Percentiles rank a stretch among this genome's conserved stretches.
phyloP scores from a whole-genome alignment of 92 coral and sea anemone species.

The Zoanthus gigantus region DNA sequence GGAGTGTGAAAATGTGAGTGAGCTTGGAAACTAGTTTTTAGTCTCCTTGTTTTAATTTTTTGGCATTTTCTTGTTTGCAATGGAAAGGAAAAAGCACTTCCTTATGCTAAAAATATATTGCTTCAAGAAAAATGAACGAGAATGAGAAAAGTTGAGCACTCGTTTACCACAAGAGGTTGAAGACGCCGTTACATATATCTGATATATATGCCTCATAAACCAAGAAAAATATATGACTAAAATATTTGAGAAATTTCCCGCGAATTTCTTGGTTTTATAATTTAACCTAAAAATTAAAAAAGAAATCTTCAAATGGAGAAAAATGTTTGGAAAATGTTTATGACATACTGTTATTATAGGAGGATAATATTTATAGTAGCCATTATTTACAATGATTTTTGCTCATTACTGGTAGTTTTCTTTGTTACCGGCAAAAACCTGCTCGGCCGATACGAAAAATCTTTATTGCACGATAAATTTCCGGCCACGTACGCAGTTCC shows the following conservation, averaged over 20 bases:
- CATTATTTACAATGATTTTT: neutral
- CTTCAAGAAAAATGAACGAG: neutral
- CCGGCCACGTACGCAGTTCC: conserved; percentile 45
- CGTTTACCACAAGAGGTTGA: too few relatives aligned
- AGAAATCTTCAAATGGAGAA: too few relatives aligned
- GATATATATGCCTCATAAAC: too few relatives aligned
- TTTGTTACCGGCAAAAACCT: conserved; percentile 45
- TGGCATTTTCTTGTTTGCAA: neutral
- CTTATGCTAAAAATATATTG: neutral
- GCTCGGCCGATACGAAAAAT: conserved; percentile 17
- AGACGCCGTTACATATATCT: too few relatives aligned
- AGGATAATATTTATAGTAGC: neutral
- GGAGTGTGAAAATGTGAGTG: neutral
- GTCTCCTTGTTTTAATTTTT: neutral
- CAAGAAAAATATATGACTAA: too few relatives aligned
- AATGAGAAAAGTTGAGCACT: too few relatives aligned
- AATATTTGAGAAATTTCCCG: too few relatives aligned
- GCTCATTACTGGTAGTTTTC: conserved; percentile 33
- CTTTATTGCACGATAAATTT: conserved; percentile 21
- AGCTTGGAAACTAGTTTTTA: conserved; percentile 30
- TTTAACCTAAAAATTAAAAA: too few relatives aligned
- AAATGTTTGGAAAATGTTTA: too few relatives aligned
- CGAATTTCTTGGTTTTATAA: too few relatives aligned
- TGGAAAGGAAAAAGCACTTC: neutral
- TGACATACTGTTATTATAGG: neutral